Percentiles rank a stretch among this genome's conserved stretches.
Conservation (phyloP, 1,140 invertebrate genomes). For the Lasioglossum baleicum region DNA sequence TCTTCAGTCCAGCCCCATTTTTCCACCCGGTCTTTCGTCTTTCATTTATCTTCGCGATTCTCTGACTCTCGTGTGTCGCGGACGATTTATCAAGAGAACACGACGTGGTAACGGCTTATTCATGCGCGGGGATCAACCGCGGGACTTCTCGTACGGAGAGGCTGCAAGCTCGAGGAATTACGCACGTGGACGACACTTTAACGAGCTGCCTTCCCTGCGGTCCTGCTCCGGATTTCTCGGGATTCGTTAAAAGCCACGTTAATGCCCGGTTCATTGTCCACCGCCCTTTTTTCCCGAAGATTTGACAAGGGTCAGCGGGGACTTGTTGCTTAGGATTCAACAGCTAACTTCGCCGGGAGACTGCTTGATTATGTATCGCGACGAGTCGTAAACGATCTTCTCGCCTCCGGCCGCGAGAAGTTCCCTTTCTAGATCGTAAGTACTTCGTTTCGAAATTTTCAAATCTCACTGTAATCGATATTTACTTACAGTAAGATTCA, state of each 20-base stretch:
- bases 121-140: constrained; percentile 70
- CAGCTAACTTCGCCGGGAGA: constrained; percentile 13
- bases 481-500: too few relatives aligned
- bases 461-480: too few relatives aligned
- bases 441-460: too few relatives aligned
- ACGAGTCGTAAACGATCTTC: too few relatives aligned
- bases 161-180: constrained; percentile 60
- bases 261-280: constrained; percentile 29
- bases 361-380: too few relatives aligned
- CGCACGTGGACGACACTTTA: constrained; percentile 63
- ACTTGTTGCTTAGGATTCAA: constrained; percentile 51
- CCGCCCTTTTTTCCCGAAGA: constrained; percentile 25
- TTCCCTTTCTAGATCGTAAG: too few relatives aligned
- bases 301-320: constrained; percentile 20
- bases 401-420: too few relatives aligned
- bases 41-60: too few relatives aligned
- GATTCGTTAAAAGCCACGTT: constrained; percentile 62
- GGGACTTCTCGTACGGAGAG: constrained; percentile 23
- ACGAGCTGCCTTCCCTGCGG: constrained; percentile 64
- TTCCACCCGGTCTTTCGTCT: too few relatives aligned
- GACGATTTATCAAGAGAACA: too few relatives aligned
- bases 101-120: constrained; percentile 75
- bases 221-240: constrained; percentile 51
- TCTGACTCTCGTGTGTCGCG: too few relatives aligned
- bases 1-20: too few relatives aligned